These are phyloP conservation scores for Turnix velox DNA, from an alignment of 2,113 vertebrate species.

Conservation along the genomic window DNA sequence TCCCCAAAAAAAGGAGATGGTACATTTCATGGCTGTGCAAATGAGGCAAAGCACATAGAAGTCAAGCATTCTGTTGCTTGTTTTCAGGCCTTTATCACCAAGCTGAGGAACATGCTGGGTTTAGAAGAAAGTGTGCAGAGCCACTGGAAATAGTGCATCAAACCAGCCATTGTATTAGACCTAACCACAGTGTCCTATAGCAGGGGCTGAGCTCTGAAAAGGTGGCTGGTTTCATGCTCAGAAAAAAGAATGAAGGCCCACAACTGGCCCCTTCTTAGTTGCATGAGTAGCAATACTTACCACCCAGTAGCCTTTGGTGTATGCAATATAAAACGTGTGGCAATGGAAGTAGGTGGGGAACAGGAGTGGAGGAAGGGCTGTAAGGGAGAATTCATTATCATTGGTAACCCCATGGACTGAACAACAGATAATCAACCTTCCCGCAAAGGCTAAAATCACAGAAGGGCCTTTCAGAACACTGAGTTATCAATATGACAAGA, in stretches of 20 bases:
- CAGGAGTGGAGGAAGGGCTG: conserved; percentile 53
- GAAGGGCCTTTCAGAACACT: too few relatives aligned
- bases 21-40: neutral
- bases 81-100: neutral
- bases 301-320: conserved; percentile 36
- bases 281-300: neutral
- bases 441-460: too few relatives aligned
- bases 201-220: neutral
- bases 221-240: neutral
- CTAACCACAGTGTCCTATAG: fast-evolving
- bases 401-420: neutral
- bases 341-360: conserved; percentile 52
- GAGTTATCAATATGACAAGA: too few relatives aligned
- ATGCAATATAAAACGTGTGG: conserved; percentile 37
- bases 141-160: neutral
- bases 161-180: fast-evolving
- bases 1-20: neutral
- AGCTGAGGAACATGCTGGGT: fast-evolving
- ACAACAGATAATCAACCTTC: neutral
- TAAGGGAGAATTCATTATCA: neutral
- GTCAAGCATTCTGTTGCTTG: neutral
- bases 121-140: neutral
- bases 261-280: neutral
- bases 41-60: neutral
- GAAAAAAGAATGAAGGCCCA: neutral